Evolutionary conservation across 1,140 invertebrate genomes (phyloP).

Genomic region (Eulimnadia texana): DNA sequence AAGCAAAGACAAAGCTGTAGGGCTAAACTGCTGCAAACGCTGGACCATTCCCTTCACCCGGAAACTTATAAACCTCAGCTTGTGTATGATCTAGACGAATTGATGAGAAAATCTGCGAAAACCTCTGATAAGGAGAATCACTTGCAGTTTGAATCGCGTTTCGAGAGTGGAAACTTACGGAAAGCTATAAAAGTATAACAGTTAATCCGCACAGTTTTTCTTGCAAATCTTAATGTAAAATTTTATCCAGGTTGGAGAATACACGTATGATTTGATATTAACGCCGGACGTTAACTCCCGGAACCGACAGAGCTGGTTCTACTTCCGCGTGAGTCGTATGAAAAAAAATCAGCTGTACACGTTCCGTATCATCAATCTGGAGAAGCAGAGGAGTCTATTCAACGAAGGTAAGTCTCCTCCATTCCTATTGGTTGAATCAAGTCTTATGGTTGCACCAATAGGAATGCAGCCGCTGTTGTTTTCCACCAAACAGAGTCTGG

Average conservation of each 20-base stretch:
- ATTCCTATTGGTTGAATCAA: not conserved
- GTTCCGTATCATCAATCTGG: conserved; percentile 84
- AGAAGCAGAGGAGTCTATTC: conserved; percentile 77
- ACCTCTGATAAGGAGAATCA: conserved; percentile 47
- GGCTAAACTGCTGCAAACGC: conserved; percentile 39
- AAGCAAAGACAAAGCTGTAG: conserved; percentile 45
- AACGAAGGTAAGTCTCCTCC: conserved; percentile 47
- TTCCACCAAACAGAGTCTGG: conserved; percentile 53
- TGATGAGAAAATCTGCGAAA: conserved; percentile 23
- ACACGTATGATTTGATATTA: conserved; percentile 73
- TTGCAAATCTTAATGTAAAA: not conserved
- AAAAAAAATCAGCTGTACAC: conserved; percentile 50
- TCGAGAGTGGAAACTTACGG: conserved; percentile 79
- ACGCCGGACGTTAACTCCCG: conserved; percentile 71
- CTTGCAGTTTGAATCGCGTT: conserved; percentile 69
- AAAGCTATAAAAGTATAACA: conserved; percentile 63
- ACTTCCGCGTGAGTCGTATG: conserved; percentile 79
- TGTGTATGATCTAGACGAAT: conserved; percentile 57
- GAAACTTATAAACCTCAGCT: conserved; percentile 42
- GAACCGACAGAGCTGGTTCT: conserved; percentile 80
- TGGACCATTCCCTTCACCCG: conserved; percentile 44
- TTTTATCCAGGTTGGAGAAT: conserved; percentile 39
- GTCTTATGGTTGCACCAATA: conserved; percentile 21
- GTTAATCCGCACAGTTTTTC: not conserved
- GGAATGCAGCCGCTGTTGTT: conserved; percentile 85